Evolutionary conservation across 2,888 invertebrate genomes (phyloP).

Genomic region (Pinctada fucata): DNA sequence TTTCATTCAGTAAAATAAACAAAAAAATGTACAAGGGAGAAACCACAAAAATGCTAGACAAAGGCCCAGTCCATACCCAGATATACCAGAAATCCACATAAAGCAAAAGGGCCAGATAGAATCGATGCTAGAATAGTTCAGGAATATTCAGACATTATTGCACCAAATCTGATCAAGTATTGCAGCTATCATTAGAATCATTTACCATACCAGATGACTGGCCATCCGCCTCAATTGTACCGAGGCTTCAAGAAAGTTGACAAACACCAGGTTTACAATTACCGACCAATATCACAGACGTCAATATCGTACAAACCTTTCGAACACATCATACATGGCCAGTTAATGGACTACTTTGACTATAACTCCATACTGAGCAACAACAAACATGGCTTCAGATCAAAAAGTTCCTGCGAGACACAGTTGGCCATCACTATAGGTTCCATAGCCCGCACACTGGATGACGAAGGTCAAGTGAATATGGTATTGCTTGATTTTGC

Average conservation of each 20-base stretch:
- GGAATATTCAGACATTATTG: no score
- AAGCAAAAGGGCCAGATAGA: no score
- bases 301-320: background rate
- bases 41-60: no score
- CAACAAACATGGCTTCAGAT: constrained; percentile 1
- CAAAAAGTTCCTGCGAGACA: background rate
- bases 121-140: no score
- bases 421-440: no score
- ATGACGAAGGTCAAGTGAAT: background rate
- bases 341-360: background rate
- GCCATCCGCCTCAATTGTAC: background rate
- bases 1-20: no score
- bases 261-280: background rate
- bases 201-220: background rate
- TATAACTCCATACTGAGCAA: background rate
- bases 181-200: background rate
- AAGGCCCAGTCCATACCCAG: no score
- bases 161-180: background rate
- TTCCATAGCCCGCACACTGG: background rate
- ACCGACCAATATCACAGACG: background rate
- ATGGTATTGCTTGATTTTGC: no score
- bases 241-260: background rate
- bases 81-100: no score
- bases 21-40: no score
- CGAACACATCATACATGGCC: background rate